phyloP scores from a whole-genome alignment of 2,113 vertebrate genomes.

The Arvicanthis niloticus region DNA sequence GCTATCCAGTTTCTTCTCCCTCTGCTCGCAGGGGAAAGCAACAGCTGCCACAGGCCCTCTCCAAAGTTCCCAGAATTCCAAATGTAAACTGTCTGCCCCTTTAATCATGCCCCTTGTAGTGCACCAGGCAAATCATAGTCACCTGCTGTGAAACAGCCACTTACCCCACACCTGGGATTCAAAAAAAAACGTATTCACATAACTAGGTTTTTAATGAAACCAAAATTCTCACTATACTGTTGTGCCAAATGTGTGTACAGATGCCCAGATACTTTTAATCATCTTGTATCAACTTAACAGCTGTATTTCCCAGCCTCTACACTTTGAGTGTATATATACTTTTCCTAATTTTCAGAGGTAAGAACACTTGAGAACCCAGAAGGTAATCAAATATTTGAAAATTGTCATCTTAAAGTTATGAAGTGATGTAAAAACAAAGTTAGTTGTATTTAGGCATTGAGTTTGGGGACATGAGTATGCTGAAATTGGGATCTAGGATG shows the following conservation, averaged over 20 bases:
- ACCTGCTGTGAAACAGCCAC: no score
- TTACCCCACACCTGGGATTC: no score
- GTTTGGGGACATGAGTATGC: not conserved
- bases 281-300: not conserved
- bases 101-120: no score
- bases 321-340: not conserved
- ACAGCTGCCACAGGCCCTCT: no score
- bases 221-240: not conserved
- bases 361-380: not conserved
- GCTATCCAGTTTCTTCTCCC: no score
- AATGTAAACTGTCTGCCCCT: no score
- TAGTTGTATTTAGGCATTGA: not conserved
- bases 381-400: constrained; percentile 13
- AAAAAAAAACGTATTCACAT: no score
- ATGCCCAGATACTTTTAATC: not conserved
- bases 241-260: not conserved
- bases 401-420: not conserved
- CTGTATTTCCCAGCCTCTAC: not conserved
- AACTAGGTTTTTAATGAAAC: no score
- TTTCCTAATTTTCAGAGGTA: constrained; percentile 43
- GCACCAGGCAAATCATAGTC: no score
- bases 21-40: no score
- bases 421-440: not conserved
- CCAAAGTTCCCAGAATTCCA: no score
- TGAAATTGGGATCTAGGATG: not conserved